Evolutionary conservation across 2,888 invertebrate genomes (phyloP).

Genomic region (Drosophila leonis): DNA sequence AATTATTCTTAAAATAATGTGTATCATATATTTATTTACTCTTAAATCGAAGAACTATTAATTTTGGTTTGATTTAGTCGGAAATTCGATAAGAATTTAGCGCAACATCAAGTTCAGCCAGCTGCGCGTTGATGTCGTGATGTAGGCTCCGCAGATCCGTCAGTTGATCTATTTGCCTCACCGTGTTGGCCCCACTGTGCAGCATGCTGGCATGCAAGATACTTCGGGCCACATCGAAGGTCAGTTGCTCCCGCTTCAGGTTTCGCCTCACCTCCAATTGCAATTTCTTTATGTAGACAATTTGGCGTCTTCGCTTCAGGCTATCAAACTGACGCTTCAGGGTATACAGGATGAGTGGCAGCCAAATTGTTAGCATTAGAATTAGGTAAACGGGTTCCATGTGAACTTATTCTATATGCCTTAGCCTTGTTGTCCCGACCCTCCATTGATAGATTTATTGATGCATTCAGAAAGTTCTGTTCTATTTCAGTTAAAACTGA

Average conservation of each 20-base stretch:
- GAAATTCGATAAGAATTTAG: not conserved
- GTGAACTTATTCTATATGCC: not conserved
- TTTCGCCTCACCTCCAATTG: constrained; percentile 44
- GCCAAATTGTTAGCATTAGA: constrained; percentile 31
- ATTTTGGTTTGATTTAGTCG: constrained; percentile 9
- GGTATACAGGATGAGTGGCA: constrained; percentile 27
- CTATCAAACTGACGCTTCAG: constrained; percentile 19
- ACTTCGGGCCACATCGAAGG: constrained; percentile 12
- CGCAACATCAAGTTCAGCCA: constrained; percentile 19
- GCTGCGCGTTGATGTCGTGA: constrained; percentile 21
- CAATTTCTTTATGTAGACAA: constrained; percentile 21
- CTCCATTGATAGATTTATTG: constrained; percentile 4
- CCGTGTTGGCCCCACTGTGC: not conserved
- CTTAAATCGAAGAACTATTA: constrained; percentile 8
- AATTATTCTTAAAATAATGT: constrained; percentile 21
- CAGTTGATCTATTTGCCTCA: constrained; percentile 6
- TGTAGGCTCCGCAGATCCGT: constrained; percentile 11
- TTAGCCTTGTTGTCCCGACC: not conserved
- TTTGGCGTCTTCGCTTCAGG: constrained; percentile 5
- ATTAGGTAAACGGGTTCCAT: not conserved
- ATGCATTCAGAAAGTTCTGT: not conserved
- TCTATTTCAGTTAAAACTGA: constrained; percentile 12
- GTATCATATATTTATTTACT: constrained; percentile 26
- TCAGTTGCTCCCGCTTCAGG: constrained; percentile 35
- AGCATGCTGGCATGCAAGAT: constrained; percentile 26